Base-by-base conservation (phyloP, 2,113 vertebrate genomes). In the Nibea albiflora region DNA sequence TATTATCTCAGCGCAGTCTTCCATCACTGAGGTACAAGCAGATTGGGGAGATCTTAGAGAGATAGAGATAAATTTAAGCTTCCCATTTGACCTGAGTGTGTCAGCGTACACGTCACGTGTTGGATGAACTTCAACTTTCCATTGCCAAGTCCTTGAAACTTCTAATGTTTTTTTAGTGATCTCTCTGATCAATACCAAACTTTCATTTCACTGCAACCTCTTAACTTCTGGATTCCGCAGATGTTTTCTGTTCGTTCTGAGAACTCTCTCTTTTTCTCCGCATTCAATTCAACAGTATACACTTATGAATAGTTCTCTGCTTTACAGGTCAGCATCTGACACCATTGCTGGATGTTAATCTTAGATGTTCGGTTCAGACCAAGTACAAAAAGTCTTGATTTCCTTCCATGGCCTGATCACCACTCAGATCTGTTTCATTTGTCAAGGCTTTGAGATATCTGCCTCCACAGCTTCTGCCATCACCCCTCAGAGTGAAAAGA, bases 131-230 rank as follows among this genome's bases (percentile, higher is more conserved):
- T 79, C 12, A 88, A 83, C 76, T 66, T 84, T 69, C 42, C 31
- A 35, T 44, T 0, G 14, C 35, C 19, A 39, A 76, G 82, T 74
- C 81, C 81, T 87, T 91, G 73, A 90, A 87, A 78, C 71, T 44
- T 87, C 20, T 31, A 54, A 60, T 68, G 65, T 35, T 74, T 81
- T 62, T 80, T 80, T 12, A 35, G 68, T 17, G 49, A 73, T 47
- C n/a, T n/a, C 42, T 26, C 42, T 68, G 80, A 88, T 89, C 79
- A 22, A 89, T 89, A 73, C 24, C 9, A 52, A 73, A 54, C 62
- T 68, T 70, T 20, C 28, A 68, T 64, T 73, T 79, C 39, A 46
- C 67, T 26, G 35, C 58, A 81, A 35, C 12, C 56, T 76, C 46
- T 64, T 57, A 68, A 73, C 71, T 68, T 47, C 24, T 56, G 62